Conservation (phyloP, 37 sponge, comb jelly and placozoan genomes). For the Beroe ovata region DNA sequence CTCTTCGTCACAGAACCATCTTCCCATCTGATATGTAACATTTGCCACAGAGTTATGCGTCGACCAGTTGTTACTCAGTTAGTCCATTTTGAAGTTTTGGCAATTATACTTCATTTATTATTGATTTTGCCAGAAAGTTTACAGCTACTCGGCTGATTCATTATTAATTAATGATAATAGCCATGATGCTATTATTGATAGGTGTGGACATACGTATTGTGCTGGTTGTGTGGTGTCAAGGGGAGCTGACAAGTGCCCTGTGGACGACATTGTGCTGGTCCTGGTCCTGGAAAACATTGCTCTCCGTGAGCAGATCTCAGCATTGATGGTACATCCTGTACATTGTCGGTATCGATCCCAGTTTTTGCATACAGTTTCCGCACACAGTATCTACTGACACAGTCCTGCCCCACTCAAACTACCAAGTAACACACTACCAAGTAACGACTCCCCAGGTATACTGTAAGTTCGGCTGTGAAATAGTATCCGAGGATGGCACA, state of each 20-base stretch:
- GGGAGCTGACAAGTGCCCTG: background rate
- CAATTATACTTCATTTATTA: no score
- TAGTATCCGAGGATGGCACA: background rate
- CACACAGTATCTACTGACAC: no score
- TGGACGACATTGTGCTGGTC: background rate
- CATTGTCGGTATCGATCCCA: no score
- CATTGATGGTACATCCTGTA: slow-evolving; percentile 1
- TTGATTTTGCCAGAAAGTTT: no score
- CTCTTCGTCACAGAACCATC: slow-evolving; percentile 33
- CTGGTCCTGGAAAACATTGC: slow-evolving; percentile 33
- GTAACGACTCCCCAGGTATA: background rate
- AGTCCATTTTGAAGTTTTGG: no score
- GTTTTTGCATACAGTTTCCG: no score
- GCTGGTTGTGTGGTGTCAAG: slow-evolving; percentile 24
- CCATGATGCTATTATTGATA: no score
- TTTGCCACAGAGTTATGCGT: slow-evolving; percentile 15
- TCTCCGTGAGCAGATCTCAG: slow-evolving; percentile 28
- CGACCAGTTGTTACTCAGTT: slow-evolving; percentile 51
- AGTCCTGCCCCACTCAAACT: no score
- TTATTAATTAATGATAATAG: no score
- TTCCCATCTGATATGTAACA: slow-evolving; percentile 25
- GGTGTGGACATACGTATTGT: slow-evolving; percentile 65
- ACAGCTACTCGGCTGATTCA: no score
- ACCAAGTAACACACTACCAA: background rate
- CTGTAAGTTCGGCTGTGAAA: slow-evolving; percentile 60